These are phyloP conservation scores for Drosophila leonis DNA, from an alignment of 2,888 invertebrate species.

Conservation along the genomic window DNA sequence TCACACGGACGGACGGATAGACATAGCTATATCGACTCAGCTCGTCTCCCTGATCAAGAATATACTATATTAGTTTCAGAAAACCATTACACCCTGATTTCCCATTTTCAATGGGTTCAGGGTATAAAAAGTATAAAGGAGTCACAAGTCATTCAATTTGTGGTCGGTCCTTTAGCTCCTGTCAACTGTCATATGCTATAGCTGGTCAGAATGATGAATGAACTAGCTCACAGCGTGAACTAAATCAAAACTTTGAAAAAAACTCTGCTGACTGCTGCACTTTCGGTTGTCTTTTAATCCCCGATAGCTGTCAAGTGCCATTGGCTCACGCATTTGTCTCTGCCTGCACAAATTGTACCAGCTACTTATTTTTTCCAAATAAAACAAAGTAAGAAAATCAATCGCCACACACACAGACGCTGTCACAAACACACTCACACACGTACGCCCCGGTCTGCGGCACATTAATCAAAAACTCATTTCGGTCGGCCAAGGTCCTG, in stretches of 20 bases:
- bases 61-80: too few species aligned
- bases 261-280: slow-evolving; percentile 51
- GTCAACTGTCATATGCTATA: background rate
- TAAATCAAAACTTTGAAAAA: slow-evolving; percentile 48
- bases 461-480: slow-evolving; percentile 81
- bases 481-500: slow-evolving; percentile 42
- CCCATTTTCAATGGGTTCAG: too few species aligned
- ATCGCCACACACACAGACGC: slow-evolving; percentile 35
- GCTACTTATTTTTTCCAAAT: slow-evolving; percentile 21
- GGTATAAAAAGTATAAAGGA: too few species aligned
- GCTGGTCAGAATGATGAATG: slow-evolving; percentile 3
- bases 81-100: too few species aligned
- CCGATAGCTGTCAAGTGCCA: slow-evolving; percentile 40
- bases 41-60: too few species aligned
- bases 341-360: slow-evolving; percentile 23
- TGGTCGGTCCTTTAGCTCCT: background rate
- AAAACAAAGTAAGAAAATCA: slow-evolving; percentile 50
- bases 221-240: slow-evolving; percentile 5
- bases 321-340: slow-evolving; percentile 62
- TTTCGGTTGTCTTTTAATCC: slow-evolving; percentile 25
- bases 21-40: too few species aligned
- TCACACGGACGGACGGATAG: too few species aligned
- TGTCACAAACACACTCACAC: slow-evolving; percentile 6
- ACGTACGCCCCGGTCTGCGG: slow-evolving; percentile 11
- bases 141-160: background rate